Percentiles rank a stretch among this genome's conserved stretches.
phyloP scores from a whole-genome alignment of 2,888 invertebrate genomes.

The Odontocerum albicorne region DNA sequence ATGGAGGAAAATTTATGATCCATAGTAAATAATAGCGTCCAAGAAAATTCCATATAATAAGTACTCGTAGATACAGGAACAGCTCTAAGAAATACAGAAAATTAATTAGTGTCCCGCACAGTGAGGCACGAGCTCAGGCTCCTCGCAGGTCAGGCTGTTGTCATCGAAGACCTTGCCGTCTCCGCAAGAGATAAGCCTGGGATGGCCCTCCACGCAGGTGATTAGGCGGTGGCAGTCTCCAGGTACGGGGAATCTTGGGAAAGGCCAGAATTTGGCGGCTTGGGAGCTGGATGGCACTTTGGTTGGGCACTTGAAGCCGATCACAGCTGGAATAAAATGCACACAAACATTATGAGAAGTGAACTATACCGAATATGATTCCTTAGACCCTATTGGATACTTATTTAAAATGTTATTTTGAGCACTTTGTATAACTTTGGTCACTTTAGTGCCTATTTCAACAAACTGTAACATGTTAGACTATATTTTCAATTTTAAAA shows the following conservation, averaged over 20 bases:
- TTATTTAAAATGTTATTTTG: too few species aligned
- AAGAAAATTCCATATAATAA: too few species aligned
- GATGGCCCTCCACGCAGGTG: constrained; percentile 89
- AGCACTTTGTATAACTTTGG: too few species aligned
- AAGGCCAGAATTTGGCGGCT: constrained; percentile 90
- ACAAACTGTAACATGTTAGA: too few species aligned
- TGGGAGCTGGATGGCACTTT: constrained; percentile 79
- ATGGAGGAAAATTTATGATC: too few species aligned
- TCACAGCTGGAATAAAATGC: constrained; percentile 66
- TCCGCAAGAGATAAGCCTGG: constrained; percentile 84
- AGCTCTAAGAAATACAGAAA: too few species aligned
- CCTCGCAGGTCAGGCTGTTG: constrained; percentile 80
- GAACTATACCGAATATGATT: too few species aligned
- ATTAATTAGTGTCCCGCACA: constrained; percentile 45
- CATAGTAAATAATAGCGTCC: too few species aligned
- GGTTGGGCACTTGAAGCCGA: constrained; percentile 89
- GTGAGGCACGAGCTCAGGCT: constrained; percentile 64
- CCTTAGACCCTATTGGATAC: too few species aligned
- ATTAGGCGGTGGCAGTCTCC: constrained; percentile 86
- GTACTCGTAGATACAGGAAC: too few species aligned
- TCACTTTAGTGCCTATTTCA: too few species aligned
- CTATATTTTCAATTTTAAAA: too few species aligned
- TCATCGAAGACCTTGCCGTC: constrained; percentile 88
- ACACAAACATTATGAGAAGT: background rate
- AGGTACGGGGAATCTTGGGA: constrained; percentile 86